phyloP scores from a whole-genome alignment of 2,797 vertebrate species.

The Vultur gryphus region DNA sequence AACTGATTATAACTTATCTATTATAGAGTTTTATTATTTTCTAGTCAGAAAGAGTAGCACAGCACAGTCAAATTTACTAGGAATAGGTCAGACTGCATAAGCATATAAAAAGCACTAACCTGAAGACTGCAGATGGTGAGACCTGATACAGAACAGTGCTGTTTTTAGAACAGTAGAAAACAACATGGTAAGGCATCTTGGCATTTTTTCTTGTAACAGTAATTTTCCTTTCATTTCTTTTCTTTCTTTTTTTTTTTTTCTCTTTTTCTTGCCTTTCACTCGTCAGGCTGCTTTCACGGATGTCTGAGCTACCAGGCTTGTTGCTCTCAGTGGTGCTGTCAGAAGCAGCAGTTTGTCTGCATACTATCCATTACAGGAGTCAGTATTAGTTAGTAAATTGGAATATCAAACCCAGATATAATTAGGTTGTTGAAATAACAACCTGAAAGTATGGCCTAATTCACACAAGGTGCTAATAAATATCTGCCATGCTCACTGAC shows the following conservation, averaged over 20 bases:
- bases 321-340: neutral
- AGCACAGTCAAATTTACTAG: neutral
- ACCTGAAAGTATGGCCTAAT: slow-evolving; percentile 50
- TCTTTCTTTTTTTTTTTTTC: neutral
- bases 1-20: neutral
- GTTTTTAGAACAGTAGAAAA: slow-evolving; percentile 46
- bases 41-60: neutral
- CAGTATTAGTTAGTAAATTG: slow-evolving; percentile 35
- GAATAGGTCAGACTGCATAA: neutral
- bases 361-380: slow-evolving; percentile 12
- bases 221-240: slow-evolving; percentile 35
- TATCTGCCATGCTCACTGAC: slow-evolving; percentile 40
- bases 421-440: slow-evolving; percentile 54
- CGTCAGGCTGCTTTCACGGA: neutral
- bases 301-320: neutral
- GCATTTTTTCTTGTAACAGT: slow-evolving; percentile 36
- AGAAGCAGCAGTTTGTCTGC: slow-evolving; percentile 23
- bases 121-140: slow-evolving; percentile 59
- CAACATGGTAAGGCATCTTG: slow-evolving; percentile 1
- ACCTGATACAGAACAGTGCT: slow-evolving; percentile 52
- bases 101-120: slow-evolving; percentile 49
- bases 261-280: neutral
- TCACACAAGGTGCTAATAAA: slow-evolving; percentile 38
- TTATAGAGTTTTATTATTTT: neutral
- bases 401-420: slow-evolving; percentile 52